phyloP scores from a whole-genome alignment of 2,888 invertebrate genomes.

The Athripsodes cinereus region DNA sequence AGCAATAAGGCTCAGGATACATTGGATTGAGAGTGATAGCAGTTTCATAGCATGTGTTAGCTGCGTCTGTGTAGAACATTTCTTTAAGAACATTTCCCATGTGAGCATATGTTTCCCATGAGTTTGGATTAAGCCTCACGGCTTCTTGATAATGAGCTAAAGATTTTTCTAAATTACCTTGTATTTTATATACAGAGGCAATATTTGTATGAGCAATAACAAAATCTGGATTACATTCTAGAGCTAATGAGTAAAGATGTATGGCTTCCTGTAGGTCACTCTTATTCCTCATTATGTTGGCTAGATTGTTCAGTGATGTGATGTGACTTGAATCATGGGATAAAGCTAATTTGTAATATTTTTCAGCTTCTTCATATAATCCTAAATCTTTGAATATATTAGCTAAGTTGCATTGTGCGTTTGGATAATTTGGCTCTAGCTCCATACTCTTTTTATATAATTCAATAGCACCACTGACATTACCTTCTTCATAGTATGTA shows the following conservation, averaged over 20 bases:
- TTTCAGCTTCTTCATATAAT: slow-evolving; percentile 73
- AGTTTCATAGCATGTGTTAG: slow-evolving; percentile 83
- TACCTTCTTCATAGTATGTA: slow-evolving; percentile 92
- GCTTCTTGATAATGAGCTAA: slow-evolving; percentile 82
- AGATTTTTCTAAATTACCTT: slow-evolving; percentile 76
- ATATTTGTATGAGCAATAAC: slow-evolving; percentile 92
- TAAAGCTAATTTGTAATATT: slow-evolving; percentile 85
- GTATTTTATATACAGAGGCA: slow-evolving; percentile 83
- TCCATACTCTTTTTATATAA: slow-evolving; percentile 83
- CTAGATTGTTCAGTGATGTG: slow-evolving; percentile 87
- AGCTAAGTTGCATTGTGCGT: slow-evolving; percentile 90
- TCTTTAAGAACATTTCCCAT: slow-evolving; percentile 95
- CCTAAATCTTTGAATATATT: slow-evolving; percentile 11
- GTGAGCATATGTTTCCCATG: slow-evolving; percentile 66
- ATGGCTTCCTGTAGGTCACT: slow-evolving; percentile 90
- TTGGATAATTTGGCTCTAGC: slow-evolving; percentile 87
- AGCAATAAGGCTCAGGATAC: slow-evolving; percentile 92
- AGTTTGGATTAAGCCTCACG: background rate
- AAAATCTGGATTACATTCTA: slow-evolving; percentile 91
- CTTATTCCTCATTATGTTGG: slow-evolving; percentile 91
- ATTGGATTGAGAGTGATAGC: slow-evolving; percentile 94
- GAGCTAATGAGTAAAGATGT: slow-evolving; percentile 70
- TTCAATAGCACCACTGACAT: slow-evolving; percentile 89
- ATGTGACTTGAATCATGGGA: slow-evolving; percentile 84
- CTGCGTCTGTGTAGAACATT: slow-evolving; percentile 86